Percentiles rank a stretch among this genome's conserved stretches.
Conservation (phyloP, 2,888 invertebrate species). For the Eretmocerus hayati region DNA sequence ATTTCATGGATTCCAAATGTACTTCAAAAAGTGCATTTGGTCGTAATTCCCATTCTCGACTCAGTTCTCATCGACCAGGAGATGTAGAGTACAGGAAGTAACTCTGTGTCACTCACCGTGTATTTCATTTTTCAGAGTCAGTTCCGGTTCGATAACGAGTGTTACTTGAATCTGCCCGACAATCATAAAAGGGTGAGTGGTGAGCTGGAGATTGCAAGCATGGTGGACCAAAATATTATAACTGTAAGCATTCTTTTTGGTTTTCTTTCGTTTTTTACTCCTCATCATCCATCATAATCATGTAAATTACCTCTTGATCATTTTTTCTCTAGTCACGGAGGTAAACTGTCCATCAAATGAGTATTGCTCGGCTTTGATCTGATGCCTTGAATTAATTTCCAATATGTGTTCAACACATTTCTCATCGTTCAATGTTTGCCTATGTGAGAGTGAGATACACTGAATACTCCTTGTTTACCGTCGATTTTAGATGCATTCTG, state of each 20-base stretch:
- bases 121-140: constrained; percentile 80
- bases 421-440: background rate
- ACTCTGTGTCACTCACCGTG: background rate
- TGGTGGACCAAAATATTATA: constrained; percentile 56
- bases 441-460: no score
- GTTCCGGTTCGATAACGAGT: constrained; percentile 99
- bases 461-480: no score
- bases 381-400: background rate
- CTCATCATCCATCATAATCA: constrained; percentile 11
- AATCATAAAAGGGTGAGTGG: constrained; percentile 97
- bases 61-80: no score
- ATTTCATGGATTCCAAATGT: no score
- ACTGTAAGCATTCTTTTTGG: constrained; percentile 58
- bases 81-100: no score
- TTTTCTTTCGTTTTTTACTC: constrained; percentile 10
- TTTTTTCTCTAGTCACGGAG: constrained; percentile 36
- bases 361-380: background rate
- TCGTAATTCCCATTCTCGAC: no score
- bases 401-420: background rate
- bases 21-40: no score
- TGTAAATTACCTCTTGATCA: background rate
- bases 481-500: no score
- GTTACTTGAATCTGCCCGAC: constrained; percentile 93
- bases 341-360: constrained; percentile 28
- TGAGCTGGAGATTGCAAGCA: constrained; percentile 46